These are phyloP conservation scores for Ramphastos sulfuratus DNA, from an alignment of 2,113 vertebrate species.

Conservation along the genomic window DNA sequence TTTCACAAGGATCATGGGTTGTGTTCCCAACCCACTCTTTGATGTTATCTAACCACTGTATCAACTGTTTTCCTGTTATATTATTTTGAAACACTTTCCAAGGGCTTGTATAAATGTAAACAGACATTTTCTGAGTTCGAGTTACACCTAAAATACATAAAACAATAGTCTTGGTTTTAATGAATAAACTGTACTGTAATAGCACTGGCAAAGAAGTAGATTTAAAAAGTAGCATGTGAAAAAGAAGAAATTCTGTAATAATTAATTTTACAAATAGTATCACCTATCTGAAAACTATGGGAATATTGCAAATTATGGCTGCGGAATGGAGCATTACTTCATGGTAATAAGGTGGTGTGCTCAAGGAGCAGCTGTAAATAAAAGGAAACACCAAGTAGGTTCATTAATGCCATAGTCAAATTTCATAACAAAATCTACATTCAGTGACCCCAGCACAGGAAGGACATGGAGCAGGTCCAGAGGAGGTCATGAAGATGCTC, in stretches of 20 bases:
- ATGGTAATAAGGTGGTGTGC: background rate
- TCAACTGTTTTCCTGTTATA: slow-evolving; percentile 46
- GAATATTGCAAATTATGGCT: background rate
- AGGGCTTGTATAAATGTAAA: slow-evolving; percentile 25
- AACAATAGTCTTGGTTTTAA: slow-evolving; percentile 8
- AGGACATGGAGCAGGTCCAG: too few species aligned
- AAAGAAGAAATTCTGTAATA: background rate
- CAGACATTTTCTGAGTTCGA: slow-evolving; percentile 4
- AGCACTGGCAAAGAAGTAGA: background rate
- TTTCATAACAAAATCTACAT: background rate
- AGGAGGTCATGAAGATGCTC: too few species aligned
- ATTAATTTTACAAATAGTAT: background rate
- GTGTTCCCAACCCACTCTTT: slow-evolving; percentile 54
- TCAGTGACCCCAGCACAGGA: background rate
- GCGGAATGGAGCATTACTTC: background rate
- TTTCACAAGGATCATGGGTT: slow-evolving; percentile 60
- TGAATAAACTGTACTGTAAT: background rate
- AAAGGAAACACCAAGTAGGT: background rate
- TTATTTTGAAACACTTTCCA: slow-evolving; percentile 34
- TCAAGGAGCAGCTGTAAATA: background rate
- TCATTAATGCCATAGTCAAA: background rate
- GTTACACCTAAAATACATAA: slow-evolving; percentile 16
- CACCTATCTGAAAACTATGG: background rate
- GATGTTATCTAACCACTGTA: slow-evolving; percentile 55
- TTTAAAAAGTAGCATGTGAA: background rate